These are phyloP conservation scores for Tragelaphus scriptus DNA, from an alignment of 2,113 vertebrate genomes.

Conservation along the genomic window DNA sequence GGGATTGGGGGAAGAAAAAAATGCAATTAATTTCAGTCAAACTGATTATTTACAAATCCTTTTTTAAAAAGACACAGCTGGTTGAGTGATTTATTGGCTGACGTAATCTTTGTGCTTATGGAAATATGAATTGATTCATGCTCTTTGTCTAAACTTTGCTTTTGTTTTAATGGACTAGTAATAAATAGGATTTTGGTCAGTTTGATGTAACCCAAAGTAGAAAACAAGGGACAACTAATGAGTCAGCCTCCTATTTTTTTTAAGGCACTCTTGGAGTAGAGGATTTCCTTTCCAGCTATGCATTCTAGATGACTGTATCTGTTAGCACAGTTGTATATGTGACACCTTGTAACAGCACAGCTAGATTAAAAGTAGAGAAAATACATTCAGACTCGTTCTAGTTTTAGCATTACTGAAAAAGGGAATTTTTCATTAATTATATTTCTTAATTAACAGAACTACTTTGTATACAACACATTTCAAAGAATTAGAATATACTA, in stretches of 20 bases:
- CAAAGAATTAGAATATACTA: not conserved
- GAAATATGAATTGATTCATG: constrained; percentile 52
- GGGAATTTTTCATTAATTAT: constrained; percentile 1
- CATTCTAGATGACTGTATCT: not conserved
- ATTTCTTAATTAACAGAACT: not conserved
- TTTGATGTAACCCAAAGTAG: constrained; percentile 35
- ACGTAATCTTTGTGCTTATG: not conserved
- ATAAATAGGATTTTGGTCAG: constrained; percentile 22
- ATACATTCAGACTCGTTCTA: not conserved
- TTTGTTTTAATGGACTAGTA: constrained; percentile 39
- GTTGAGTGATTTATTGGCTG: constrained; percentile 31
- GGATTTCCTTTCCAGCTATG: not conserved
- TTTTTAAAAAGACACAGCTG: constrained; percentile 15
- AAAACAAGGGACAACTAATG: not conserved
- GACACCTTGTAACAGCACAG: not conserved
- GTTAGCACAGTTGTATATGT: not conserved
- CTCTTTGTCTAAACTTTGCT: constrained; percentile 21
- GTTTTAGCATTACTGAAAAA: not conserved
- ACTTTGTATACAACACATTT: not conserved
- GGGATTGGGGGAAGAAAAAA: not conserved
- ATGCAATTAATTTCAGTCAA: constrained; percentile 35
- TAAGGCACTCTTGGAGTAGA: not conserved
- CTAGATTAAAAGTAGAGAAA: constrained; percentile 11
- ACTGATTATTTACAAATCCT: constrained; percentile 40
- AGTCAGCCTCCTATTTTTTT: not conserved